Percentiles rank a stretch among this genome's conserved stretches.
Conservation (phyloP, 2,113 vertebrate genomes). For the Acanthisitta chloris region DNA sequence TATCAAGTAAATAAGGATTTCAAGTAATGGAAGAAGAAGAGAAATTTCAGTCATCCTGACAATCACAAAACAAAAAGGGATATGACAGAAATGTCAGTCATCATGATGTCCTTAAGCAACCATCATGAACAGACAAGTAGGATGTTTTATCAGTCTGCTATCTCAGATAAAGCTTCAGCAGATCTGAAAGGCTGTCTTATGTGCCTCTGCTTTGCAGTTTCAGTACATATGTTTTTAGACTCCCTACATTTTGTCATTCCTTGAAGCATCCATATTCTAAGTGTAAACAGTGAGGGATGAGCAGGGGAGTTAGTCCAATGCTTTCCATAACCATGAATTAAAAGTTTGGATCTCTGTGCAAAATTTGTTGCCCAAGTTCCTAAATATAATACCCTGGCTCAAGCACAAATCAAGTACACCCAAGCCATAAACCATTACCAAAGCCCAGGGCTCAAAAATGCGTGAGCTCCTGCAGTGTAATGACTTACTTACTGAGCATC, state of each 20-base stretch:
- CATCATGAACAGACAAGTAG: not conserved
- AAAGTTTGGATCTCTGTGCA: not conserved
- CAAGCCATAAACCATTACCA: not conserved
- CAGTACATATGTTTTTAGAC: not conserved
- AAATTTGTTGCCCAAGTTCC: not conserved
- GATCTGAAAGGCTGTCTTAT: not conserved
- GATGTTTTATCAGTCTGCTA: not conserved
- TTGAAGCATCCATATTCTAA: not conserved
- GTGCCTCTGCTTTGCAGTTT: not conserved
- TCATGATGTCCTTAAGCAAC: not conserved
- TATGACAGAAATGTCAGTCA: not conserved
- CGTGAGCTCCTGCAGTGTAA: conserved; percentile 8
- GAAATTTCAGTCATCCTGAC: not conserved
- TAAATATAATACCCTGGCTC: not conserved
- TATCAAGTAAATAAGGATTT: not conserved
- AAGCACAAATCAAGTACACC: not conserved
- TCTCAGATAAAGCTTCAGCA: not conserved
- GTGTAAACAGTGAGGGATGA: not conserved
- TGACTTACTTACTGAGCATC: conserved; percentile 11
- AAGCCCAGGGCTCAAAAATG: conserved; percentile 6
- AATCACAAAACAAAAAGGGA: not conserved
- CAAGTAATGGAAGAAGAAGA: not conserved
- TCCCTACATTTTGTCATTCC: not conserved
- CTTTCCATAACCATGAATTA: not conserved
- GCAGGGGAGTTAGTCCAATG: not conserved